Conservation (phyloP, 2,888 invertebrate species). For the Meghimatium bilineatum region DNA sequence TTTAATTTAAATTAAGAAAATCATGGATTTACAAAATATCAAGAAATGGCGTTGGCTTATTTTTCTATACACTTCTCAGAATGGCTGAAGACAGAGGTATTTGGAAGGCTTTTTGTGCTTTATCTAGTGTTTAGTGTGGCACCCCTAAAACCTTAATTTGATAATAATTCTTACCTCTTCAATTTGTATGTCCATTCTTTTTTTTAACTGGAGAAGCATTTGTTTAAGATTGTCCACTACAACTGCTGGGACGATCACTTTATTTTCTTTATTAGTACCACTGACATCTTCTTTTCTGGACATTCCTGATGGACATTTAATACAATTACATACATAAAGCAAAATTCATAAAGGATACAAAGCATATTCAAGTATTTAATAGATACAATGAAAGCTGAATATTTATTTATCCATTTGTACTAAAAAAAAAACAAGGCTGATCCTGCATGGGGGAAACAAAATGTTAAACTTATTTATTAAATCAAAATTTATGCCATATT, state of each 20-base stretch:
- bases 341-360: not conserved
- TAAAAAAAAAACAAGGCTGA: not conserved
- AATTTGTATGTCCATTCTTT: constrained; percentile 64
- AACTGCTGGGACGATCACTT: constrained; percentile 61
- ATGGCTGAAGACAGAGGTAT: no score
- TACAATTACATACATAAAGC: not conserved
- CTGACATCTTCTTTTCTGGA: constrained; percentile 46
- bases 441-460: not conserved
- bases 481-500: no score
- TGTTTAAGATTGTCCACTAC: constrained; percentile 69
- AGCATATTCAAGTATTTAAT: not conserved
- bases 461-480: no score
- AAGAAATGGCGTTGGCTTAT: no score
- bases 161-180: constrained; percentile 62
- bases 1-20: no score
- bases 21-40: no score
- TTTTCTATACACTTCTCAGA: no score
- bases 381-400: not conserved
- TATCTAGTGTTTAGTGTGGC: no score
- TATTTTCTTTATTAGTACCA: constrained; percentile 50
- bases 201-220: constrained; percentile 67
- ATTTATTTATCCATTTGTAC: no score
- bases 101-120: no score
- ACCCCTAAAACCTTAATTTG: no score
- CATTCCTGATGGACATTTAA: constrained; percentile 31